A percentile compares a stretch with the other conserved stretches of the same genome.
These are phyloP conservation scores for Lasioglossum calceatum DNA, from an alignment of 2,888 invertebrate species.

Conservation along the genomic window DNA sequence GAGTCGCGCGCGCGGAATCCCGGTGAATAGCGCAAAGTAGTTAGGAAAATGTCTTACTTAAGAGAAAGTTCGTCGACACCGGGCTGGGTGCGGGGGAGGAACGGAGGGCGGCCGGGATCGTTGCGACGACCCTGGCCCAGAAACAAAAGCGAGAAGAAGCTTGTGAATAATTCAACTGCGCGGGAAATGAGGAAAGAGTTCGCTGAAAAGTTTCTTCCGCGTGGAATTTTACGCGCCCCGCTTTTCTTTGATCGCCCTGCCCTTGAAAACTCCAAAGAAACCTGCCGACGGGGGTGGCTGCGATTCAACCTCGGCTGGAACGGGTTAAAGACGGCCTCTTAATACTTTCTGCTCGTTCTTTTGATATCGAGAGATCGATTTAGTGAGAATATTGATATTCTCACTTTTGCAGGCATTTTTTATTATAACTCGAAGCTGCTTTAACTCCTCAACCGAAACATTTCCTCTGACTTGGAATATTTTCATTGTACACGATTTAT, in stretches of 20 bases:
- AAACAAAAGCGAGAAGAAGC: slow-evolving; percentile 83
- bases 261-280: slow-evolving; percentile 56
- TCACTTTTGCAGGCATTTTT: neutral
- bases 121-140: slow-evolving; percentile 84
- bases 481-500: neutral
- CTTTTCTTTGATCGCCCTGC: slow-evolving; percentile 60
- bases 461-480: neutral
- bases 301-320: slow-evolving; percentile 47
- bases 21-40: slow-evolving; percentile 69
- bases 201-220: slow-evolving; percentile 79
- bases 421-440: neutral
- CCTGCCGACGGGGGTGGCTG: slow-evolving; percentile 18
- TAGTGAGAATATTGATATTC: too few relatives aligned
- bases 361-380: neutral
- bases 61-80: slow-evolving; percentile 73
- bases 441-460: neutral
- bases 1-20: slow-evolving; percentile 43
- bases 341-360: neutral
- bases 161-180: slow-evolving; percentile 84
- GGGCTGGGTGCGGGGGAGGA: slow-evolving; percentile 30
- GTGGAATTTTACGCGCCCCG: slow-evolving; percentile 78
- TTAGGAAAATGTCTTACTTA: slow-evolving; percentile 76
- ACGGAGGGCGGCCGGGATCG: slow-evolving; percentile 70
- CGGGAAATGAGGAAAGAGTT: slow-evolving; percentile 84
- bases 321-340: slow-evolving; percentile 37